Evolutionary conservation across 1,140 invertebrate species (phyloP).

Genomic region (Octopus sinensis): DNA sequence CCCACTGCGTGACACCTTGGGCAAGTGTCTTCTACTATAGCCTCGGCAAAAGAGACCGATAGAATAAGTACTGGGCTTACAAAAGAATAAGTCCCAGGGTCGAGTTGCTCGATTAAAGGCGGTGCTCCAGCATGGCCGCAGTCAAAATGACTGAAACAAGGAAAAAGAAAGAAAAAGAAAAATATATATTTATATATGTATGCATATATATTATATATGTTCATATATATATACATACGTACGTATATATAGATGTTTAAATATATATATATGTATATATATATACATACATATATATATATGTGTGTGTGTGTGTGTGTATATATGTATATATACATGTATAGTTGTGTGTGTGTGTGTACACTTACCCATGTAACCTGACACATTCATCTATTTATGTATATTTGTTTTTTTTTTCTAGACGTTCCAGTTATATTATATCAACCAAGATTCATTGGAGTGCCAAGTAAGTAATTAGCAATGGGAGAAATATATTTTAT

Average conservation of each 20-base stretch:
- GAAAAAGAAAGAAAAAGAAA: too few relatives aligned
- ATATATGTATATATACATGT: background rate
- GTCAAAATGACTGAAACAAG: too few relatives aligned
- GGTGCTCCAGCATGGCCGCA: too few relatives aligned
- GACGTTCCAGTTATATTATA: conserved; percentile 85
- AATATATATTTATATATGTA: too few relatives aligned
- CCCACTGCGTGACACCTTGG: too few relatives aligned
- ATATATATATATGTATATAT: background rate
- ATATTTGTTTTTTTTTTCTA: conserved; percentile 37
- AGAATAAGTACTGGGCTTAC: too few relatives aligned
- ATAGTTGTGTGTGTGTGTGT: background rate
- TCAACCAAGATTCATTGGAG: conserved; percentile 97
- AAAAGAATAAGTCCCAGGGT: too few relatives aligned
- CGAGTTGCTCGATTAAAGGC: too few relatives aligned
- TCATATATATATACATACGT: background rate
- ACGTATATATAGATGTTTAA: background rate
- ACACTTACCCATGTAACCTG: background rate
- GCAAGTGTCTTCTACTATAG: too few relatives aligned
- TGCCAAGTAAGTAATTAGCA: conserved; percentile 75
- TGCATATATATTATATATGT: too few relatives aligned
- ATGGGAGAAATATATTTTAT: background rate
- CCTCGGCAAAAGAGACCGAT: too few relatives aligned
- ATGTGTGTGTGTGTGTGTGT: background rate
- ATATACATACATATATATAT: background rate
- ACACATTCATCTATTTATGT: too few relatives aligned